Base-by-base conservation (phyloP, 1,140 invertebrate species). In the Bombus haemorrhoidalis region DNA sequence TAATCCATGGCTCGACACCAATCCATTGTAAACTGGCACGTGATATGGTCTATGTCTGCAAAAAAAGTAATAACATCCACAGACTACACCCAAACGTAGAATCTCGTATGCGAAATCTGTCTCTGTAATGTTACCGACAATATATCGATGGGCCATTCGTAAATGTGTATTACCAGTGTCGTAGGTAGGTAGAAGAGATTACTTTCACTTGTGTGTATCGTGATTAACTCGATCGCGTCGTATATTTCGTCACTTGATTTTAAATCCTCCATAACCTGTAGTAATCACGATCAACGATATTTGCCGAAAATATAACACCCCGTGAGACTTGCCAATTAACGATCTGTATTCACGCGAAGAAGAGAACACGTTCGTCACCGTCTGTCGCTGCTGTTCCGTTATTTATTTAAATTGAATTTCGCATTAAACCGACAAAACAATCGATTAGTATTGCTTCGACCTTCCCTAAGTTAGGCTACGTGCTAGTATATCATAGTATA, bases 141-240 rank as follows among this genome's bases (percentile, higher is more conserved):
- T 28, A 74, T 69, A 83, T 85, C 72, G 34, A 34, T 64, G 57
- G 37, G 32, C 68, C 59, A 28, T 28, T 39, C 15, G 22, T 25
- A n/a, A 66, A 39, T 47, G 76, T 81, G 64, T 43, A 86, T 82
- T 89, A 89, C 87, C 68, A 81, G 53, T 87, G 75, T 79, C 78
- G 80, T n/a, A 66, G 57, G 6, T 71, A 39, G 47, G 15, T 18
- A 10, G 37, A n/a, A 39, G 43, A 77, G 62, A n/a, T 32, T 59
- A 87, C 89, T 87, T 91, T 90, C 87, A 85, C 90, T 86, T 37
- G 34, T 12, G n/a, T 15, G 39, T 69, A 83, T 76, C 47, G 53
- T 62, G 39, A 77, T 62, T 74, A 41, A 68, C 8, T 57, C 62
- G 53, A n/a, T 57, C 72, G 6, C 53, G 34, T 53, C 68, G 69